A percentile compares a stretch with the other conserved stretches of the same genome.
phyloP scores from a whole-genome alignment of 2,888 invertebrate species.

The Geotrupes spiniger region DNA sequence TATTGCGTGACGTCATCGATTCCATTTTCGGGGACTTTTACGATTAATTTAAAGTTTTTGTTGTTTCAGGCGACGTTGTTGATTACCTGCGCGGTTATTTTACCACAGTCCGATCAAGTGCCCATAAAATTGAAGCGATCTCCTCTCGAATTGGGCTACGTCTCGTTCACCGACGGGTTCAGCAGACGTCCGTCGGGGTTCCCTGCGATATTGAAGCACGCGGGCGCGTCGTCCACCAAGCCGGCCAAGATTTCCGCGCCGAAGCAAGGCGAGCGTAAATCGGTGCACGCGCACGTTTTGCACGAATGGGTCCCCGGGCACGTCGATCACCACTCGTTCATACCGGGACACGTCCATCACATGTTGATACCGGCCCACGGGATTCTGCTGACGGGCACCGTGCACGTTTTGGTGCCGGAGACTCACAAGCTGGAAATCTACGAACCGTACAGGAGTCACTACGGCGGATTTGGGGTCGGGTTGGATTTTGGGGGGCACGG shows the following conservation, averaged over 20 bases:
- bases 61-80: background rate
- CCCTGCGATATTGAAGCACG: no score
- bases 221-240: no score
- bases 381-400: slow-evolving; percentile 23
- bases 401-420: slow-evolving; percentile 15
- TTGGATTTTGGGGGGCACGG: slow-evolving; percentile 32
- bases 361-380: slow-evolving; percentile 26
- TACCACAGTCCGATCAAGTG: no score
- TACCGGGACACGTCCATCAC: slow-evolving; percentile 33
- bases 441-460: slow-evolving; percentile 24
- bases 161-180: slow-evolving; percentile 3
- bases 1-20: no score
- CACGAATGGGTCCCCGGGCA: slow-evolving; percentile 30
- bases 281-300: slow-evolving; percentile 9
- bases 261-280: background rate
- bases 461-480: slow-evolving; percentile 34
- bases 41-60: no score
- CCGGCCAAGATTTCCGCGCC: no score
- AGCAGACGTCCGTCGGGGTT: background rate
- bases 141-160: slow-evolving; percentile 18
- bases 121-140: slow-evolving; percentile 13
- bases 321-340: slow-evolving; percentile 31
- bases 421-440: background rate
- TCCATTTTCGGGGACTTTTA: no score
- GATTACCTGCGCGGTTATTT: background rate